Evolutionary conservation across 1,140 invertebrate species (phyloP), one percentile per base, ranked within the genome.

Genomic region (Capitella teleta): DNA sequence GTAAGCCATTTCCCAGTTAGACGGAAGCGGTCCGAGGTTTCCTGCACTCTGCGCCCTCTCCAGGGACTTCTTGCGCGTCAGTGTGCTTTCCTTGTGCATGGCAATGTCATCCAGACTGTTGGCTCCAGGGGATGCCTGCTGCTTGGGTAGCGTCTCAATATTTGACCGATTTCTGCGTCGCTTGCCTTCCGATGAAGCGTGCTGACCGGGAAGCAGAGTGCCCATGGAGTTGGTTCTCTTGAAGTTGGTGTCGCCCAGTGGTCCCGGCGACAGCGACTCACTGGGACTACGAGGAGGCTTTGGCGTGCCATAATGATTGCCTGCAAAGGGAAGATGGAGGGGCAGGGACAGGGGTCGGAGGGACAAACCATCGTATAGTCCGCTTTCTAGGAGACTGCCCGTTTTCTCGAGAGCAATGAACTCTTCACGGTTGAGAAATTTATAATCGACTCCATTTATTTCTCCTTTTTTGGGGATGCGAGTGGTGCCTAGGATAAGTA

Each of bases 1-100:
- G 61, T 86, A 95, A 16, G 91, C 90, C 67, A 94, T 91, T 70
- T 97, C 92, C 93, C 93, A 98, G 73, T 95, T 94, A 6, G 81
- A 77, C 42, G 93, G 93, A 47, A 98, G 71, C 4, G 92, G 87
- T 26, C 93, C 92, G 12, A 95, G 68, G 56, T 84, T 80, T 16
- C 18, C 21, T 24, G 16, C 23, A 30, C 37, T 44, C n/a, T 44
- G 42, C 6, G 42, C 42, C 24, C 16, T 25, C 24, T 23, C 26
- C 30, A 16, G 23, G 2, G 62, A 63, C 47, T 66, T 64, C 21
- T 61, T 58, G 37, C 59, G 57, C 6, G 56, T 53, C 25, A 56
- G 57, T 19, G 53, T 57, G 5, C 18, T 21, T 26, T 23, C 23
- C 16, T 21, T 21, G 19, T 25, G 24, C 16, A 16, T 16, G 21